phyloP scores from a whole-genome alignment of 2,888 invertebrate species.

The Thysanoteuthis rhombus region DNA sequence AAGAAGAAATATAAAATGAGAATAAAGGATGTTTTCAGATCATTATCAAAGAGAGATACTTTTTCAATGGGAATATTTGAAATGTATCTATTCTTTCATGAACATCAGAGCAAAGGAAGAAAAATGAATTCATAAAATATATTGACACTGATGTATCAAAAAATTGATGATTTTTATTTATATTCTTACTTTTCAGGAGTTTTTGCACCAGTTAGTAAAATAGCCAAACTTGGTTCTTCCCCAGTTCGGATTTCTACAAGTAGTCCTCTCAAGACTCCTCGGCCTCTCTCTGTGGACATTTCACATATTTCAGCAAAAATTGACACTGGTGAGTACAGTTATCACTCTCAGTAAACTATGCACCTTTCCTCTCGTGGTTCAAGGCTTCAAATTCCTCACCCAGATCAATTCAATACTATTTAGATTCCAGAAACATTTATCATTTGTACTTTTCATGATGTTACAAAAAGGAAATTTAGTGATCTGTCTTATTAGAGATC shows the following conservation, averaged over 20 bases:
- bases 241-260: slow-evolving; percentile 34
- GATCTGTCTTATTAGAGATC: too few species aligned
- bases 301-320: slow-evolving; percentile 69
- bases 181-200: slow-evolving; percentile 65
- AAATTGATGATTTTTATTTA: neutral
- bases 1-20: too few species aligned
- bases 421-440: neutral
- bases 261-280: slow-evolving; percentile 26
- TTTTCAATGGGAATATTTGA: too few species aligned
- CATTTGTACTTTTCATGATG: neutral
- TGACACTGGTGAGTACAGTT: slow-evolving; percentile 63
- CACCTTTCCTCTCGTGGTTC: neutral
- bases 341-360: neutral
- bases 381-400: neutral
- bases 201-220: slow-evolving; percentile 69
- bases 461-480: neutral
- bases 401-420: neutral
- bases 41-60: too few species aligned
- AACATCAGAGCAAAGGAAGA: too few species aligned
- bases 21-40: too few species aligned
- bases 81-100: too few species aligned
- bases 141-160: too few species aligned
- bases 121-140: too few species aligned
- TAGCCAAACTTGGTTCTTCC: slow-evolving; percentile 61
- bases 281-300: slow-evolving; percentile 60